Conservation (phyloP, 2,888 invertebrate genomes). For the Beris morrisii region DNA sequence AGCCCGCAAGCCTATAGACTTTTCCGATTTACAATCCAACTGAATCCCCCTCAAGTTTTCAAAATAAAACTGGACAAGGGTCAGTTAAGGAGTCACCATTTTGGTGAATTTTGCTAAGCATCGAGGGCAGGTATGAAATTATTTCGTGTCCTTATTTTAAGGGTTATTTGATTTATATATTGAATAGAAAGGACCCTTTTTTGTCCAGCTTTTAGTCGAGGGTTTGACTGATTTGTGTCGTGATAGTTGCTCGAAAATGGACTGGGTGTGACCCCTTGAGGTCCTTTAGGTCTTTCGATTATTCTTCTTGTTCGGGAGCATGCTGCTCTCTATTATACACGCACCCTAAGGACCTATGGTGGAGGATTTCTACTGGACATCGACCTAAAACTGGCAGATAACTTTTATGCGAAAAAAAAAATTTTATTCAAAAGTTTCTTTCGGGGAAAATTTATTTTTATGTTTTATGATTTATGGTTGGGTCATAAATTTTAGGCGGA, state of each 20-base stretch:
- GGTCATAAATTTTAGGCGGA: constrained; percentile 22
- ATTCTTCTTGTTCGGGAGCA: constrained; percentile 17
- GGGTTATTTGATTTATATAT: constrained; percentile 36
- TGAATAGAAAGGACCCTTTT: constrained; percentile 5
- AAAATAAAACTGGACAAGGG: constrained; percentile 42
- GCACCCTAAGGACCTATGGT: not conserved
- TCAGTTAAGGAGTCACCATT: constrained; percentile 38
- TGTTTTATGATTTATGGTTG: constrained; percentile 18
- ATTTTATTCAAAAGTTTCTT: constrained; percentile 1
- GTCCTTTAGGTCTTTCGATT: constrained; percentile 32
- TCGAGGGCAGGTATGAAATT: constrained; percentile 18
- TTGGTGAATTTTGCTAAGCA: constrained; percentile 4
- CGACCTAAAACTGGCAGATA: not conserved
- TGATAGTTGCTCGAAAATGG: constrained; percentile 28
- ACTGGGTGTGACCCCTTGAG: constrained; percentile 36
- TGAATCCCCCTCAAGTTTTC: constrained; percentile 40
- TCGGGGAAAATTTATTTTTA: constrained; percentile 8
- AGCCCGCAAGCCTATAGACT: constrained; percentile 2
- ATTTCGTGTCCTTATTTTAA: constrained; percentile 36
- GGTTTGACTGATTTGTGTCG: constrained; percentile 17
- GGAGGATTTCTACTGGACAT: not conserved
- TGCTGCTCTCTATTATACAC: no score
- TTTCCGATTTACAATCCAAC: constrained; percentile 28
- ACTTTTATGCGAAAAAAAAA: not conserved
- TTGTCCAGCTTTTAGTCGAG: not conserved